Conservation (phyloP, 2,113 vertebrate genomes). For the Psilopsiagon aurifrons region DNA sequence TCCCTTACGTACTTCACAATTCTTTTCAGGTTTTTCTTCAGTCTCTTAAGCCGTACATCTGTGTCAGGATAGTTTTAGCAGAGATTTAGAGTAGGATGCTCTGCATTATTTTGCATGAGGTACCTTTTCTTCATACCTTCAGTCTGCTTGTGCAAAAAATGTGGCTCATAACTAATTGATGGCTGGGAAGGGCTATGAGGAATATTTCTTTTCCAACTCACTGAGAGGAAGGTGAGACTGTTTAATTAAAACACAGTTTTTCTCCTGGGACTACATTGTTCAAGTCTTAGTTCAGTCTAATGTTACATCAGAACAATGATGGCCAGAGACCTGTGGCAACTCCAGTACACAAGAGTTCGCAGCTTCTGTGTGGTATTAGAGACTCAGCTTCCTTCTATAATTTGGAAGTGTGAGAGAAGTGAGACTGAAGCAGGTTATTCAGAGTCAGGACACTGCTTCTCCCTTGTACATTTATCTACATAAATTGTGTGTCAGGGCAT, state of each 20-base stretch:
- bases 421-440: not conserved
- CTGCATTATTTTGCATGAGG: not conserved
- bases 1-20: not conserved
- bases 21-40: not conserved
- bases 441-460: not conserved
- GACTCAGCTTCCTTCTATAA: not conserved
- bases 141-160: not conserved
- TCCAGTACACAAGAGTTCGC: not conserved
- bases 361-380: rapidly evolving
- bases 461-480: not conserved
- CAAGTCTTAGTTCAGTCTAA: not conserved
- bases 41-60: not conserved
- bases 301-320: not conserved
- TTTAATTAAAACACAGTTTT: not conserved
- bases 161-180: not conserved
- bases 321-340: not conserved
- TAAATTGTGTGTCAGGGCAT: not conserved
- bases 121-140: not conserved
- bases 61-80: not conserved
- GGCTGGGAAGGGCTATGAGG: not conserved
- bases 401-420: not conserved
- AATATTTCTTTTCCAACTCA: not conserved
- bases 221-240: not conserved
- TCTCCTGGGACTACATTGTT: not conserved
- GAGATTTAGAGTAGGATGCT: not conserved